Evolutionary conservation across 2,797 vertebrate species (phyloP), one percentile per base, ranked within the genome.

Genomic region (Rallus crepitans): DNA sequence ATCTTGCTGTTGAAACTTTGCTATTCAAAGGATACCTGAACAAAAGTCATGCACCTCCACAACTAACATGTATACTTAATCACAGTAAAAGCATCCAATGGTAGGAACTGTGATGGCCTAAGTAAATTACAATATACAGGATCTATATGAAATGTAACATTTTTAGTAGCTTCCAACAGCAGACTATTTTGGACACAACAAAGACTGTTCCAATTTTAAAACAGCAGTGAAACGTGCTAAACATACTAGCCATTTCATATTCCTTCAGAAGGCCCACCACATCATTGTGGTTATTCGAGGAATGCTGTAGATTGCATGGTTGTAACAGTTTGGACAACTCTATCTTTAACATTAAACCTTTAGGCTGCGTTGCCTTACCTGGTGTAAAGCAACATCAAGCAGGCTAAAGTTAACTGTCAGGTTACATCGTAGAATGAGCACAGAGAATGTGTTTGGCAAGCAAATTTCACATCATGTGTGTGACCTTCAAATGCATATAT

Each of bases 401-500:
- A 63, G 33, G 30, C 59, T 80, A 8, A 92, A 91, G 86, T 91
- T n/a, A 92, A 35, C 71, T 89, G 94, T 89, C 93, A 90, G 71
- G 57, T 95, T 94, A 90, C 61, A 69, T 55, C 78, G 86, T 15
- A 85, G 71, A 70, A 71, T 56, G 61, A 87, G 42, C 75, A 92
- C 65, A 56, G 37, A 89, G 71, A 89, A 48, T 61, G 86, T 1
- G 0, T 90, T 82, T 77, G 88, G 93, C 90, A 94, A 95, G 93
- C 48, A 96, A 95, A 89, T 80, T 88, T 96, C 89, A 39, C 78
- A 87, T 78, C 93, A 87, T 57, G 53, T 85, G 73, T 31, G 1
- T 90, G 94, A 95, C 93, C 95, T 94, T 93, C 94, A 95, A 85
- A 88, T 55, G 57, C 61, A 85, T 82, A 48, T 70, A 89, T 80